Evolutionary conservation across 2,113 vertebrate genomes (phyloP).

Genomic region (Meleagris gallopavo): DNA sequence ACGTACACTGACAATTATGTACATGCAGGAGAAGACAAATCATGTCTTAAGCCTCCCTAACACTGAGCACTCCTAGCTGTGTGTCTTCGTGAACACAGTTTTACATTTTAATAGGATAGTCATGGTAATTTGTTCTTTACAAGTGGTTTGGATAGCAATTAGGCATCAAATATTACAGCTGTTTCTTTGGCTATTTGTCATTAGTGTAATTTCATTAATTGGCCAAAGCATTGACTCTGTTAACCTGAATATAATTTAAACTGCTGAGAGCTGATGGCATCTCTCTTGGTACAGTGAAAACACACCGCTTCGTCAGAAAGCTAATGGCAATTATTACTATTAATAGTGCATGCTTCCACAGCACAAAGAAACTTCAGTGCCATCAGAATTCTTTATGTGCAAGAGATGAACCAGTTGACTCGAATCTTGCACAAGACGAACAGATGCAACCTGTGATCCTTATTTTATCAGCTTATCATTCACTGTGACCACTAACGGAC

Average conservation of each 20-base stretch:
- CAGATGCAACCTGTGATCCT: neutral
- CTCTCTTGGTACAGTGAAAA: neutral
- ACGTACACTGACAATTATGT: neutral
- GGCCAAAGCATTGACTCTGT: slow-evolving; percentile 5
- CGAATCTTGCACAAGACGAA: neutral
- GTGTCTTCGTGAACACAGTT: neutral
- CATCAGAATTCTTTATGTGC: neutral
- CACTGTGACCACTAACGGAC: neutral
- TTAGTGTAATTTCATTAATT: slow-evolving; percentile 31
- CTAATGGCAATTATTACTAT: neutral
- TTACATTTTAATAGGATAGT: neutral
- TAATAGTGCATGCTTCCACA: neutral
- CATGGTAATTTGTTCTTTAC: neutral
- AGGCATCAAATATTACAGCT: neutral
- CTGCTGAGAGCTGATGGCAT: neutral
- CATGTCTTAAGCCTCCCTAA: neutral
- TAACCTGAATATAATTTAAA: slow-evolving; percentile 24
- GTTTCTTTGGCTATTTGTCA: slow-evolving; percentile 16
- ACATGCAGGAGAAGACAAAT: neutral
- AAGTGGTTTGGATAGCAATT: neutral
- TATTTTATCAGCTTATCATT: neutral
- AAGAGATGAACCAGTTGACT: neutral
- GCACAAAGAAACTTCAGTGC: neutral
- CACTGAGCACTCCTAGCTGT: neutral
- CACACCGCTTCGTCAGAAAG: neutral